A percentile compares a stretch with the other conserved stretches of the same genome.
phyloP scores from a whole-genome alignment of 1,140 invertebrate species.

The Hetaerina americana region DNA sequence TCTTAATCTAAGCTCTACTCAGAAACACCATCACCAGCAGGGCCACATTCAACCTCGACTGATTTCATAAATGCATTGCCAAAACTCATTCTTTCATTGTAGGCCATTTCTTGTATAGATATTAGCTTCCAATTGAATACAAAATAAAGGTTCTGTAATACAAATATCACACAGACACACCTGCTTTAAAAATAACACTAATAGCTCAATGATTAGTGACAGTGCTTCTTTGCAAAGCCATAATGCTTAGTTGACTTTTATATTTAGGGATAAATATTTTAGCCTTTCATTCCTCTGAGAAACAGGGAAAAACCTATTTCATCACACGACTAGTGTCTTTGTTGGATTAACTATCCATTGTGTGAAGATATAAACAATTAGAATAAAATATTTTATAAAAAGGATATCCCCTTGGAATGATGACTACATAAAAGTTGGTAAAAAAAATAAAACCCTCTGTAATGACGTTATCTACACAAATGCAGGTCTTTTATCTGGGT shows the following conservation, averaged over 20 bases:
- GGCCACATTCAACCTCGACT: neutral
- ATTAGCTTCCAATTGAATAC: neutral
- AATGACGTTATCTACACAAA: neutral
- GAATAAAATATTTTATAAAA: conserved; percentile 1
- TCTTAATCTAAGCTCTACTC: neutral
- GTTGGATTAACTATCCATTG: neutral
- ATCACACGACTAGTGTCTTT: neutral
- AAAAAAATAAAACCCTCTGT: neutral
- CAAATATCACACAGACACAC: neutral
- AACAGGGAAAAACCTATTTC: neutral
- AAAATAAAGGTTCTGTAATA: neutral
- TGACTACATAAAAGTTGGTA: neutral
- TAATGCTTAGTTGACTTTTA: neutral
- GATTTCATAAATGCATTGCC: neutral
- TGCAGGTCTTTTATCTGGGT: neutral
- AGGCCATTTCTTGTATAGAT: neutral
- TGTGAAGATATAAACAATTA: conserved; percentile 1
- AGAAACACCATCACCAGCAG: neutral
- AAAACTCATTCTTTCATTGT: neutral
- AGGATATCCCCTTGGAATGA: neutral
- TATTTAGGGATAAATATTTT: conserved; percentile 1
- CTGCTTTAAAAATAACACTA: neutral
- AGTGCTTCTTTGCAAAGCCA: neutral
- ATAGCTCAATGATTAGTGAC: neutral
- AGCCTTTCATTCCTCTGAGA: neutral